A percentile compares a stretch with the other conserved stretches of the same genome.
phyloP scores from a whole-genome alignment of 2,797 vertebrate genomes.

The Danio jaintianensis region DNA sequence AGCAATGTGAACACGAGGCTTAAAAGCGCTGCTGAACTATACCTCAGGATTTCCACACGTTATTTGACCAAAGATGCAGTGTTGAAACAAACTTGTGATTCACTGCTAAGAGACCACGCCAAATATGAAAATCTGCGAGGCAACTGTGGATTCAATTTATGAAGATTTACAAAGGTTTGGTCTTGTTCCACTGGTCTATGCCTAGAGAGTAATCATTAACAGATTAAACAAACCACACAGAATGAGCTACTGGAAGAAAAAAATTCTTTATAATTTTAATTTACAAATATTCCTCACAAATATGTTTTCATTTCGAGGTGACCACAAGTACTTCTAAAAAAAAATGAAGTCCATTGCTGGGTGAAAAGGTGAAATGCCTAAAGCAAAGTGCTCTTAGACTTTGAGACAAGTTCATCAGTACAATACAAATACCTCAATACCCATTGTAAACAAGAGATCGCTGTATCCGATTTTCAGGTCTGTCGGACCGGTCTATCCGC shows the following conservation, averaged over 20 bases:
- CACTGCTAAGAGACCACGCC: background rate
- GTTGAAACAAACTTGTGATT: constrained; percentile 13
- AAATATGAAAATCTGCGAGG: background rate
- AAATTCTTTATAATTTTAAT: constrained; percentile 8
- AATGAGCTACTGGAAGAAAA: background rate
- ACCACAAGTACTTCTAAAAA: background rate
- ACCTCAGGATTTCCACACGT: background rate
- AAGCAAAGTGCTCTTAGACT: background rate
- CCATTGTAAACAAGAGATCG: background rate
- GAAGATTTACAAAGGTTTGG: background rate
- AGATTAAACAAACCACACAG: background rate
- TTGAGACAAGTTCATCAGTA: constrained; percentile 12
- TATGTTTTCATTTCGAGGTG: background rate
- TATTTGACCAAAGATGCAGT: background rate
- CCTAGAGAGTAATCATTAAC: constrained; percentile 5
- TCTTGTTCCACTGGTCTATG: background rate
- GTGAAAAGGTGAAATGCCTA: constrained; percentile 26
- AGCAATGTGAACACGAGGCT: background rate
- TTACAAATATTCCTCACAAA: background rate
- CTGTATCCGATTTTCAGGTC: constrained; percentile 38
- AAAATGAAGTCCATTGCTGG: background rate
- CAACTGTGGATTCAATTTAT: too few relatives aligned
- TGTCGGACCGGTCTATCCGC: constrained; percentile 43
- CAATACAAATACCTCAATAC: constrained; percentile 27
- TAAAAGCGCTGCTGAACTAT: background rate